Evolutionary conservation across 2,888 invertebrate species (phyloP).

Genomic region (Hydroisotoma schaefferi): DNA sequence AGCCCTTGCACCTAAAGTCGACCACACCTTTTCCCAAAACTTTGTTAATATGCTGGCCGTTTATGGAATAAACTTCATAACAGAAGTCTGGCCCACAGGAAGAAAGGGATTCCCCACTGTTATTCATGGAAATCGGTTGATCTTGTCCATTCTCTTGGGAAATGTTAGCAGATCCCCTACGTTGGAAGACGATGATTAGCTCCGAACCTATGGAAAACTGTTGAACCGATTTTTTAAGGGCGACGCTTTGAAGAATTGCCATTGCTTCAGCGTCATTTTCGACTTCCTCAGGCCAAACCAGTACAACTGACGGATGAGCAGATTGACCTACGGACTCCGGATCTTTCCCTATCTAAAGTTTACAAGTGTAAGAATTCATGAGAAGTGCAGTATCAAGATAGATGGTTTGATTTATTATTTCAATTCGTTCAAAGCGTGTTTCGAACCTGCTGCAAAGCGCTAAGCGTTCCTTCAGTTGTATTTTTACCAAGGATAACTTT

Average conservation of each 20-base stretch:
- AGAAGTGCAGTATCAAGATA: too few species aligned
- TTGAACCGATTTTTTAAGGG: neutral
- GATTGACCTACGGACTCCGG: neutral
- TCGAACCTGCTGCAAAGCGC: too few species aligned
- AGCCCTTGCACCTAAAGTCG: conserved; percentile 15
- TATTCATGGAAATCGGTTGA: too few species aligned
- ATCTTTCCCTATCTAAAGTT: conserved; percentile 10
- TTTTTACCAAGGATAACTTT: too few species aligned
- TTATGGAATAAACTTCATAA: conserved; percentile 20
- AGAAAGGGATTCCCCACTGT: neutral
- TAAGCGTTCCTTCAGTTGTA: too few species aligned
- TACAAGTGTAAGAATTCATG: neutral
- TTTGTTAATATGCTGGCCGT: neutral
- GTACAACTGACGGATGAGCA: neutral
- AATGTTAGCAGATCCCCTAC: too few species aligned
- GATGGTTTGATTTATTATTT: too few species aligned
- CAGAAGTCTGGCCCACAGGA: neutral
- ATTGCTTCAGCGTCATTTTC: conserved; percentile 1
- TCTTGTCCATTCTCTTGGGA: too few species aligned
- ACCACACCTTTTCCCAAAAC: conserved; percentile 2
- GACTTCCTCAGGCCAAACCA: conserved; percentile 14
- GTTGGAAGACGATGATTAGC: conserved; percentile 27
- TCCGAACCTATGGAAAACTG: conserved; percentile 15
- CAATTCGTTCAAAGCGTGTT: too few species aligned
- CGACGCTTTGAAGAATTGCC: neutral